These are phyloP conservation scores for Lindbergichthys nudifrons DNA, from an alignment of 2,797 vertebrate genomes.

Conservation along the genomic window DNA sequence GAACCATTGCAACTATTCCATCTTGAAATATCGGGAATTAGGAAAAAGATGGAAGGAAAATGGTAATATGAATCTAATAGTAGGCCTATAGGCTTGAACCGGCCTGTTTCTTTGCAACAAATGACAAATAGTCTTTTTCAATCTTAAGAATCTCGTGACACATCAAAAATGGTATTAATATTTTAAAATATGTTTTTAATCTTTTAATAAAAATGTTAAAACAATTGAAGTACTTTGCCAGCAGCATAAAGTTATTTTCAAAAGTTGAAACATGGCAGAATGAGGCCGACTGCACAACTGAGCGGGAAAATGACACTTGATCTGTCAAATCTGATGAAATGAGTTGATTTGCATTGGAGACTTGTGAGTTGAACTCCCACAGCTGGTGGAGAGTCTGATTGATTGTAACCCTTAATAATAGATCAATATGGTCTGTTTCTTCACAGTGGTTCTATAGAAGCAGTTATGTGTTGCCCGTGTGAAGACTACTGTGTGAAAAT, in stretches of 20 bases:
- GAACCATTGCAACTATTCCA: neutral
- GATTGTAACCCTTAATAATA: conserved; percentile 58
- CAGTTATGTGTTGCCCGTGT: neutral
- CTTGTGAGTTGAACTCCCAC: conserved; percentile 10
- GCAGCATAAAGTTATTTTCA: conserved; percentile 21
- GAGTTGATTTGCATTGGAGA: conserved; percentile 43
- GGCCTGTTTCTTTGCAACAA: neutral
- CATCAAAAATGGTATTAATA: neutral
- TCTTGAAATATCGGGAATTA: neutral
- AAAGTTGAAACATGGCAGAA: conserved; percentile 58
- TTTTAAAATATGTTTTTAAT: conserved; percentile 4
- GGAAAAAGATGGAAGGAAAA: too few species aligned
- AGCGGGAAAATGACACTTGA: conserved; percentile 32
- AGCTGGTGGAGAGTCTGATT: conserved; percentile 19
- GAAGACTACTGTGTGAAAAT: conserved; percentile 10
- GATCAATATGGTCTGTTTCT: conserved; percentile 40
- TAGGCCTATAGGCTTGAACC: neutral
- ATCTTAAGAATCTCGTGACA: conserved; percentile 12
- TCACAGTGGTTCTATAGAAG: conserved; percentile 12
- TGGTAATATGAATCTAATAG: neutral
- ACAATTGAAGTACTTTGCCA: conserved; percentile 32
- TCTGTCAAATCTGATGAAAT: conserved; percentile 42
- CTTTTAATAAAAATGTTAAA: conserved; percentile 10
- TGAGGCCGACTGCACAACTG: conserved; percentile 41
- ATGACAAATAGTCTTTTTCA: neutral